phyloP scores from a whole-genome alignment of 2,888 invertebrate genomes.

The Cosmorhoe ocellata region DNA sequence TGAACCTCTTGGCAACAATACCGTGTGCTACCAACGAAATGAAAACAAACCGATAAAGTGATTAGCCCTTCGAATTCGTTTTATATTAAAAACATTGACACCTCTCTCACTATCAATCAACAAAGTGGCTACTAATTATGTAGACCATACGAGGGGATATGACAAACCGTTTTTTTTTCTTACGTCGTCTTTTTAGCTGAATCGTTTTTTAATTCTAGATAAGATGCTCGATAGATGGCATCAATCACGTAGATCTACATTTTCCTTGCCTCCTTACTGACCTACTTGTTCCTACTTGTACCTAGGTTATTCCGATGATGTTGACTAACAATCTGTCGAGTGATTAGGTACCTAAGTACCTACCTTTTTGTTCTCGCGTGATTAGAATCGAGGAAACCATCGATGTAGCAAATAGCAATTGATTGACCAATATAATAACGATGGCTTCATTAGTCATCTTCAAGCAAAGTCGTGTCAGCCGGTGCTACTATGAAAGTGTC shows the following conservation, averaged over 20 bases:
- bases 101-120: too few species aligned
- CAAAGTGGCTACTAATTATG: too few species aligned
- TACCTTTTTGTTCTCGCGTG: constrained; percentile 19
- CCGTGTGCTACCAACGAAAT: constrained; percentile 17
- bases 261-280: too few species aligned
- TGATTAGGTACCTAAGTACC: neutral
- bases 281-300: too few species aligned
- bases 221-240: constrained; percentile 26
- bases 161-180: too few species aligned
- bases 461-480: neutral
- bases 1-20: constrained; percentile 64
- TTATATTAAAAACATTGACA: too few species aligned
- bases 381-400: constrained; percentile 20
- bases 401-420: constrained; percentile 14
- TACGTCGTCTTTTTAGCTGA: too few species aligned
- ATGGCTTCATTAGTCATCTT: constrained; percentile 11
- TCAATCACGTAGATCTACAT: constrained; percentile 3
- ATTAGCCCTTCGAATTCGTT: constrained; percentile 17
- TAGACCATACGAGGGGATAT: too few species aligned
- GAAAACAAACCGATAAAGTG: constrained; percentile 24
- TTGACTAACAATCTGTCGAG: constrained; percentile 22
- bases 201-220: too few species aligned
- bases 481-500: too few species aligned
- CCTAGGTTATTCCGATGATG: constrained; percentile 8
- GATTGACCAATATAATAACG: constrained; percentile 18